A percentile compares a stretch with the other conserved stretches of the same genome.
phyloP scores from a whole-genome alignment of 2,888 invertebrate species.

The Oscheius sp. region DNA sequence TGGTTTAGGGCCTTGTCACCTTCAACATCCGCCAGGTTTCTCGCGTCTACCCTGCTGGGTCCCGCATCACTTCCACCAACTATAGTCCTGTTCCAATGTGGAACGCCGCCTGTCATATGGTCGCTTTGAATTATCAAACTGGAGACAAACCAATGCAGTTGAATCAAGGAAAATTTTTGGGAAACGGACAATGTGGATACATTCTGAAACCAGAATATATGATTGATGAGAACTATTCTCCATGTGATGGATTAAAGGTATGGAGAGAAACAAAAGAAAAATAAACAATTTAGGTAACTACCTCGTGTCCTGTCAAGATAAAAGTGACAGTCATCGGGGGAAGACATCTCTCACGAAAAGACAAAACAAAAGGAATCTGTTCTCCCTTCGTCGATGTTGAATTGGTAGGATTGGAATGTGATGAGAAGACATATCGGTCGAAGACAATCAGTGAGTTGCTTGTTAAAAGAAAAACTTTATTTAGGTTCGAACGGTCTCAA shows the following conservation, averaged over 20 bases:
- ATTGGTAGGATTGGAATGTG: slow-evolving; percentile 61
- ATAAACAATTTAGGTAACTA: slow-evolving; percentile 66
- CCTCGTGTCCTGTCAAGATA: slow-evolving; percentile 57
- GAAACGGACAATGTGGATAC: slow-evolving; percentile 91
- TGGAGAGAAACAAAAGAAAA: background rate
- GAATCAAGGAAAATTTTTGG: slow-evolving; percentile 89
- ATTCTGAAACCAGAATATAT: slow-evolving; percentile 89
- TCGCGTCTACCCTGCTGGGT: slow-evolving; percentile 88
- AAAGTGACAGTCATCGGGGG: slow-evolving; percentile 80
- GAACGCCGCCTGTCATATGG: slow-evolving; percentile 96
- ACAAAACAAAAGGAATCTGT: slow-evolving; percentile 73
- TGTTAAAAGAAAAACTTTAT: background rate
- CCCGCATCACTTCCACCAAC: slow-evolving; percentile 94
- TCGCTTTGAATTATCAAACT: slow-evolving; percentile 96
- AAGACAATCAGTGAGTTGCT: slow-evolving; percentile 81
- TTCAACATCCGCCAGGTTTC: slow-evolving; percentile 80
- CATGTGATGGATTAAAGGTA: slow-evolving; percentile 76
- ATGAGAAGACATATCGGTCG: slow-evolving; percentile 80
- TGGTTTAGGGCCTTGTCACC: slow-evolving; percentile 41
- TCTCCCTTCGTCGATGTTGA: slow-evolving; percentile 69
- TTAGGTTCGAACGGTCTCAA: slow-evolving; percentile 91
- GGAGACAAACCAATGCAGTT: slow-evolving; percentile 93
- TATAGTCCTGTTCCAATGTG: slow-evolving; percentile 93
- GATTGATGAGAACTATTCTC: slow-evolving; percentile 80
- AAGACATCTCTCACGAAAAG: slow-evolving; percentile 83